Conservation (phyloP, 1,140 invertebrate species). For the Cephus cinctus region DNA sequence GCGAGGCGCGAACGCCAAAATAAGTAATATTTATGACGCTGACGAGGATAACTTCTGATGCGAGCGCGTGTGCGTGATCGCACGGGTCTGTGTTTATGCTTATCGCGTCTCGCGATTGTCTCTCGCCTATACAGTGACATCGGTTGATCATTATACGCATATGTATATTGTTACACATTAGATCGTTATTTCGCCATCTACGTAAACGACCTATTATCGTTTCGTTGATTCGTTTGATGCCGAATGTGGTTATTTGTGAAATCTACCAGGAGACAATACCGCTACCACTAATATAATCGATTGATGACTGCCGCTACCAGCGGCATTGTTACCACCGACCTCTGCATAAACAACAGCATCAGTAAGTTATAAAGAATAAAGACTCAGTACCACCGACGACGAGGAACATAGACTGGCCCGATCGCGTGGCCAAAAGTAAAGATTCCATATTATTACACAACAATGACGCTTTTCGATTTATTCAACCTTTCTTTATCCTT, state of each 20-base stretch:
- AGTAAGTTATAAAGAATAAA: neutral
- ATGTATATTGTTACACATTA: neutral
- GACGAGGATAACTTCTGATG: neutral
- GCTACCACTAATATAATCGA: neutral
- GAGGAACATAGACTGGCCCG: slow-evolving; percentile 1
- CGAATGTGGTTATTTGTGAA: neutral
- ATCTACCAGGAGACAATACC: neutral
- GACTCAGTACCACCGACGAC: neutral
- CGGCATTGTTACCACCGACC: neutral
- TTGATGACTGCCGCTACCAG: neutral
- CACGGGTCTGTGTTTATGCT: neutral
- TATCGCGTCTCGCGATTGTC: neutral
- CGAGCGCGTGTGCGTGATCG: no score
- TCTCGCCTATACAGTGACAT: no score
- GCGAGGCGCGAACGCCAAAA: neutral
- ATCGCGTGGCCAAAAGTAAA: slow-evolving; percentile 1
- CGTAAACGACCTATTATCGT: slow-evolving; percentile 4
- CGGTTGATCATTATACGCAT: neutral
- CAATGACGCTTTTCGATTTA: neutral
- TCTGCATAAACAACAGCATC: neutral
- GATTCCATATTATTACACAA: slow-evolving; percentile 1
- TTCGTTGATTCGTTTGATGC: no score
- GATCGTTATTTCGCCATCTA: slow-evolving; percentile 2
- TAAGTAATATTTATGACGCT: neutral
- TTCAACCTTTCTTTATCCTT: neutral